Conservation (phyloP, 2,888 invertebrate genomes). For the Asteroscopus sphinx region DNA sequence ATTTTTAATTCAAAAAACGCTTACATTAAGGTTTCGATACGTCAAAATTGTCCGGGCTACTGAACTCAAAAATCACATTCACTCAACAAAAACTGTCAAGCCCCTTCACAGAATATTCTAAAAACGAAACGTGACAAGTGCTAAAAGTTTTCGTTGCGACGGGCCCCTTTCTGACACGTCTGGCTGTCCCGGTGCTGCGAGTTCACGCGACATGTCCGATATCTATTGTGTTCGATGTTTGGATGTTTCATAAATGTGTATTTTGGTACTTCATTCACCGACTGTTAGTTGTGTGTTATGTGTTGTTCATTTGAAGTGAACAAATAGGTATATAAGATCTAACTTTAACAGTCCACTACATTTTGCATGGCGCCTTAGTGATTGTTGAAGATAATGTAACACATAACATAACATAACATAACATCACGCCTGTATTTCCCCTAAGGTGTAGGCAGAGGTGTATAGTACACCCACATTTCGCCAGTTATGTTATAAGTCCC, state of each 20-base stretch:
- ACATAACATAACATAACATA: no score
- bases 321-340: no score
- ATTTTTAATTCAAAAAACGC: no score
- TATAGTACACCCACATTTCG: no score
- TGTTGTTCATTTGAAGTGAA: slow-evolving; percentile 7
- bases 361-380: no score
- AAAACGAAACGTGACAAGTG: slow-evolving; percentile 41
- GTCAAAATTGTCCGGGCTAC: no score
- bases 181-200: slow-evolving; percentile 40
- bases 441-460: no score
- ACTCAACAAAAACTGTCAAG: slow-evolving; percentile 17
- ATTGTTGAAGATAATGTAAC: no score
- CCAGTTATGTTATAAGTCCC: no score
- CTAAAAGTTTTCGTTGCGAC: slow-evolving; percentile 54
- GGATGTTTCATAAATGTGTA: slow-evolving; percentile 54
- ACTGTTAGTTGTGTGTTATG: slow-evolving; percentile 15
- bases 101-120: slow-evolving; percentile 37
- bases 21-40: no score
- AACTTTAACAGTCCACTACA: no score
- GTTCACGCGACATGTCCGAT: slow-evolving; percentile 50
- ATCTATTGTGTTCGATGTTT: slow-evolving; percentile 56
- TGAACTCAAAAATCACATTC: slow-evolving; percentile 16
- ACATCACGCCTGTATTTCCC: no score
- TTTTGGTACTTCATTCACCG: slow-evolving; percentile 38
- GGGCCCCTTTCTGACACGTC: slow-evolving; percentile 58